Conservation (phyloP, 2,888 invertebrate genomes). For the Lamellibrachia columna region DNA sequence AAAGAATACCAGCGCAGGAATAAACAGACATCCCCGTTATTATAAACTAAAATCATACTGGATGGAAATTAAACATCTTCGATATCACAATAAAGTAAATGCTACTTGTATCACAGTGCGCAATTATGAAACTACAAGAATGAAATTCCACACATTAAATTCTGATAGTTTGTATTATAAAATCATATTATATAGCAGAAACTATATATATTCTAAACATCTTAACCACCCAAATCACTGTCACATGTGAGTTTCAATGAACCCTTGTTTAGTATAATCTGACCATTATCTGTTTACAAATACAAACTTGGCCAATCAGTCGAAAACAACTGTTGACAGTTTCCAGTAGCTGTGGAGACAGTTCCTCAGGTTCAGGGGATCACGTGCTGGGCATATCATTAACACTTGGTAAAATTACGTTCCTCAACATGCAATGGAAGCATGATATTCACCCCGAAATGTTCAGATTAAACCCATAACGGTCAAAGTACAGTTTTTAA, state of each 20-base stretch:
- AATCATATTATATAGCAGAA: neutral
- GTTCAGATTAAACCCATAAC: no score
- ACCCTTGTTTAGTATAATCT: no score
- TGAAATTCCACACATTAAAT: neutral
- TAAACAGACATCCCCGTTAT: neutral
- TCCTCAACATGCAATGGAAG: no score
- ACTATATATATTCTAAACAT: neutral
- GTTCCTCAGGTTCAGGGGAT: no score
- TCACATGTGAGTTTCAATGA: neutral
- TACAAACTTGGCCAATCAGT: no score
- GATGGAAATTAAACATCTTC: neutral
- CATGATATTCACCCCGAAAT: no score
- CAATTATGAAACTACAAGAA: neutral
- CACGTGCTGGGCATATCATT: no score
- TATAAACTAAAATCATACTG: neutral
- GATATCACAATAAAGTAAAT: neutral
- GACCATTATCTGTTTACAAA: no score
- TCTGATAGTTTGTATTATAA: neutral
- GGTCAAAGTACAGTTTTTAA: no score
- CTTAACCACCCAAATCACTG: neutral
- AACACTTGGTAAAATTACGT: no score
- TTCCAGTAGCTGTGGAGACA: no score
- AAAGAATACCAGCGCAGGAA: neutral
- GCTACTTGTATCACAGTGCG: neutral
- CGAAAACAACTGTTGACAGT: no score